Evolutionary conservation across 2,797 vertebrate species (phyloP).

Genomic region (Leucoraja ocellata): DNA sequence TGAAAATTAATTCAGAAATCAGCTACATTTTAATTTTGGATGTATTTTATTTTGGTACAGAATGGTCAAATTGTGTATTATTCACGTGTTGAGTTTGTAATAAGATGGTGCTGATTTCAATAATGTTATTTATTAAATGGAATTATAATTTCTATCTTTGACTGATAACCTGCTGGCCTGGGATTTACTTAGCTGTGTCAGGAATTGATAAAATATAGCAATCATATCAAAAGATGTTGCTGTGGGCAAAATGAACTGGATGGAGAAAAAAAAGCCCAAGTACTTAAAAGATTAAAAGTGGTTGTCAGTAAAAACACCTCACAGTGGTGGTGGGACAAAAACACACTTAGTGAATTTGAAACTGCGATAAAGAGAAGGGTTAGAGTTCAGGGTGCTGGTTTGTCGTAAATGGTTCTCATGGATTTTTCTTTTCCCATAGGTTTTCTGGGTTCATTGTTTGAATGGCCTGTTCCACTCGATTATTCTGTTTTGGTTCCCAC

Average conservation of each 20-base stretch:
- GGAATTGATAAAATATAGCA: background rate
- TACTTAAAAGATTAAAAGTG: slow-evolving; percentile 63
- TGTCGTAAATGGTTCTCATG: slow-evolving; percentile 81
- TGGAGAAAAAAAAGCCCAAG: background rate
- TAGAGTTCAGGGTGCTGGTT: slow-evolving; percentile 79
- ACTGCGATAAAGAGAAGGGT: slow-evolving; percentile 77
- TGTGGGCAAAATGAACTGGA: background rate
- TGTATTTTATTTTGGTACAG: background rate
- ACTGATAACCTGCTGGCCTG: background rate
- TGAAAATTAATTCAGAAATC: background rate
- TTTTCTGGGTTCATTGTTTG: slow-evolving; percentile 99
- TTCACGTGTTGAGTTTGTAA: background rate
- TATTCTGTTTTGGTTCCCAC: slow-evolving; percentile 98
- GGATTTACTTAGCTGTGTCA: background rate
- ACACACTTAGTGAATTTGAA: slow-evolving; percentile 83
- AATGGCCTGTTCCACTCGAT: slow-evolving; percentile 99
- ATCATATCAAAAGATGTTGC: slow-evolving; percentile 31
- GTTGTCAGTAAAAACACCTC: slow-evolving; percentile 85
- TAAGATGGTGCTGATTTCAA: background rate
- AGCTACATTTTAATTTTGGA: background rate
- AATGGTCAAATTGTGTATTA: background rate
- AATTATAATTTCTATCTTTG: background rate
- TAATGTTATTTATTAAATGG: background rate
- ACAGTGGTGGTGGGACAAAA: slow-evolving; percentile 76
- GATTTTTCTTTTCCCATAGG: slow-evolving; percentile 76